Evolutionary conservation across 2,113 vertebrate genomes (phyloP), one percentile per base, ranked within the genome.

Genomic region (Paramormyrops kingsleyae): DNA sequence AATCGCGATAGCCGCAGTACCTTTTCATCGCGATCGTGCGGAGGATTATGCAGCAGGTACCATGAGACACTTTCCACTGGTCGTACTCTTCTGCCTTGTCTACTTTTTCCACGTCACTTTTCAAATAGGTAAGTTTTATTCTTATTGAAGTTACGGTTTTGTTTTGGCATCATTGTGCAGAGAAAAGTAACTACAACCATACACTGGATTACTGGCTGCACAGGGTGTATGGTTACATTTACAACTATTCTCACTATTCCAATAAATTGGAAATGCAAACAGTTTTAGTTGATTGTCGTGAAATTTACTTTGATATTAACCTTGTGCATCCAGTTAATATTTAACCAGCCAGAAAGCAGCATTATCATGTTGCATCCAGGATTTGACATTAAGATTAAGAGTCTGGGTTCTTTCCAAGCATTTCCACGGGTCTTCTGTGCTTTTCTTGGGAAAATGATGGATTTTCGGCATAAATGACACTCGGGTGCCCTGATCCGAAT

Each of bases 121-220:
- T 7, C 89, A 93, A 15, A 93, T 94, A 90, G 94, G 94, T 95
- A 93, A 0, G 94, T 94, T 31, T 21, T 42, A 49, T 44, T 80
- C 74, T 35, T 35, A 39, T 31, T 39, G 70, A n/a, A 62, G 56
- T n/a, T 62, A 4, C 2, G 6, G 3, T 39, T 44, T 83, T 6
- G 10, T 52, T 80, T 52, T 80, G 44, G 15, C 1, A 13, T n/a
- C 5, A 52, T 17, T 31, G 19, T 88, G 21, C 44, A 66, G 2
- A 39, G 74, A 80, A 21, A 19, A 39, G 17, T 19, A 15, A 80
- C 1, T 42, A 3, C 35, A 35, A 39, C 35, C 13, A 42, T 80
- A 17, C 74, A 8, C 74, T 42, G 15, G 74, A 19, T 80, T 19
- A 80, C 17, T 42, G 15, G 35, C 15, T 8, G 19, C 5, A 15